phyloP scores from a whole-genome alignment of 2,797 vertebrate genomes.

The Urosaurus nigricauda region DNA sequence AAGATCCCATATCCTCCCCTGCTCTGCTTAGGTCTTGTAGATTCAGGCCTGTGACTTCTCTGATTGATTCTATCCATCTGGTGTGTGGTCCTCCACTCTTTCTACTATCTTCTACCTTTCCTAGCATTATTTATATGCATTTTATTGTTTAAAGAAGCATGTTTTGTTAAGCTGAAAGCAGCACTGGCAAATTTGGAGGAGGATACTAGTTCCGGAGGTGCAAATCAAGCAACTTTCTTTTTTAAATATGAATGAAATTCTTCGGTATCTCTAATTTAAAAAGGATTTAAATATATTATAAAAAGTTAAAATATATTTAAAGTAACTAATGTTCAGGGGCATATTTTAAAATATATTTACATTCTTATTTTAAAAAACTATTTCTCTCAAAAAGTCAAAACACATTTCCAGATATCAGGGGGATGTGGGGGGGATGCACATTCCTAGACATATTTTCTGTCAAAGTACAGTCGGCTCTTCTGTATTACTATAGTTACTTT shows the following conservation, averaged over 20 bases:
- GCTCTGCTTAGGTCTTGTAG: no score
- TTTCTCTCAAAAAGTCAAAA: neutral
- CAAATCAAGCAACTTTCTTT: neutral
- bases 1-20: no score
- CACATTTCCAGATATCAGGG: neutral
- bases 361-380: neutral
- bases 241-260: neutral
- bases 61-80: no score
- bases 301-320: no score
- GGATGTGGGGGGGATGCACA: neutral
- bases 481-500: neutral
- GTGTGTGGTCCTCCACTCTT: no score
- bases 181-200: neutral
- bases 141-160: neutral
- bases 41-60: no score
- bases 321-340: no score
- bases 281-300: no score
- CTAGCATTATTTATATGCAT: neutral
- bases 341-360: no score
- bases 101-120: no score
- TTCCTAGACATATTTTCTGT: conserved; percentile 3
- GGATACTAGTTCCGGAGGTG: neutral
- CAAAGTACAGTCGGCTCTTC: no score
- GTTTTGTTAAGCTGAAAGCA: neutral
- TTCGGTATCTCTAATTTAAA: neutral